Evolutionary conservation across 2,888 invertebrate species (phyloP).

Genomic region (Cantharis rufa): DNA sequence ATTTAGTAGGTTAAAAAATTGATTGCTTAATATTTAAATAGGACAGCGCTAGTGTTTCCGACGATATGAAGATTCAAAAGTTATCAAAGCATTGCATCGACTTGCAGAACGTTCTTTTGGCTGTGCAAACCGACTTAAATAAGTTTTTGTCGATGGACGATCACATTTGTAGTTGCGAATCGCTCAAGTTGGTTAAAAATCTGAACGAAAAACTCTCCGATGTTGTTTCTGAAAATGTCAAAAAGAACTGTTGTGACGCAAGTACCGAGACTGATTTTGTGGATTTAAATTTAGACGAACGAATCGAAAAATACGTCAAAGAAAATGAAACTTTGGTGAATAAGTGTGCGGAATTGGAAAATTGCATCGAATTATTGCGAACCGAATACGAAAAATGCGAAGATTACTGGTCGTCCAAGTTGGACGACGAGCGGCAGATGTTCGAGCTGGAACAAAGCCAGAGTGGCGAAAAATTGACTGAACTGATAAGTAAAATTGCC

Average conservation of each 20-base stretch:
- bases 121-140: constrained; percentile 45
- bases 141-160: constrained; percentile 42
- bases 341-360: constrained; percentile 70
- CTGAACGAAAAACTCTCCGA: constrained; percentile 44
- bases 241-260: constrained; percentile 9
- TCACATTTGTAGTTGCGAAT: constrained; percentile 20
- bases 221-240: constrained; percentile 7
- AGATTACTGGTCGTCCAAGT: constrained; percentile 82
- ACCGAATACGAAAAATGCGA: constrained; percentile 83
- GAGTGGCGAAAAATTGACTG: constrained; percentile 75
- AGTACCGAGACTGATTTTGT: constrained; percentile 43
- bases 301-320: constrained; percentile 49
- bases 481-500: constrained; percentile 73
- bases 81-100: constrained; percentile 55
- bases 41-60: constrained; percentile 4
- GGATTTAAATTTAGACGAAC: constrained; percentile 43
- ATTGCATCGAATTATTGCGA: constrained; percentile 73
- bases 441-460: constrained; percentile 77
- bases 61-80: constrained; percentile 43
- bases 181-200: constrained; percentile 3
- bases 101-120: constrained; percentile 59
- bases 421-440: constrained; percentile 76
- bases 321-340: constrained; percentile 54
- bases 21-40: background rate
- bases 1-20: background rate